A percentile compares a stretch with the other conserved stretches of the same genome.
These are phyloP conservation scores for Rhagonycha fulva DNA, from an alignment of 2,888 invertebrate species.

Conservation along the genomic window DNA sequence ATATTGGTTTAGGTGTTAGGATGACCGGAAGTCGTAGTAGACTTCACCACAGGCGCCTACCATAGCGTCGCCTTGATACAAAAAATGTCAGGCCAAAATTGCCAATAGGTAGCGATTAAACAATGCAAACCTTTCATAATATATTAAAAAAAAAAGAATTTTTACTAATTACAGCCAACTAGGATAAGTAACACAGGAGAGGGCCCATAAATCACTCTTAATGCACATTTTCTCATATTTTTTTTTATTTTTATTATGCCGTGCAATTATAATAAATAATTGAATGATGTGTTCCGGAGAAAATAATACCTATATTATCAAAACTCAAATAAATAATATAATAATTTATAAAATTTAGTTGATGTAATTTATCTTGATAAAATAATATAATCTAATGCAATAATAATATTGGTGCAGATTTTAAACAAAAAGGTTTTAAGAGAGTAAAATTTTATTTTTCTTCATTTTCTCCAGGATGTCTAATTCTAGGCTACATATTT, in stretches of 20 bases:
- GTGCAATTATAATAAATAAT: background rate
- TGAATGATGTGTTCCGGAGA: background rate
- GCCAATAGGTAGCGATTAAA: background rate
- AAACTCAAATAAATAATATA: background rate
- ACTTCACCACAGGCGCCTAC: constrained; percentile 26
- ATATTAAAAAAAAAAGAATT: background rate
- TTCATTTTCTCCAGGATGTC: too few species aligned
- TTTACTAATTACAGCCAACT: background rate
- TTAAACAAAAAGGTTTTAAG: background rate
- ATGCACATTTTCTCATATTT: background rate
- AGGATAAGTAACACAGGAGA: background rate
- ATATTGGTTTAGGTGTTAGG: constrained; percentile 29
- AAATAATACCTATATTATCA: background rate
- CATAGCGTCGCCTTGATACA: constrained; percentile 1
- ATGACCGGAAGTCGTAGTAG: constrained; percentile 27
- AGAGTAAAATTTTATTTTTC: too few species aligned
- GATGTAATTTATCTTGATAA: background rate
- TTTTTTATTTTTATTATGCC: too few species aligned
- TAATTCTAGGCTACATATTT: too few species aligned
- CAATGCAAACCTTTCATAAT: background rate
- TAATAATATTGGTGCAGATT: background rate
- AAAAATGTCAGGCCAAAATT: background rate
- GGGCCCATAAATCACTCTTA: background rate
- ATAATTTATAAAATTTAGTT: too few species aligned
- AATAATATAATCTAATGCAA: background rate